Base-by-base conservation (phyloP, 2,113 vertebrate species). In the Gobius niger region DNA sequence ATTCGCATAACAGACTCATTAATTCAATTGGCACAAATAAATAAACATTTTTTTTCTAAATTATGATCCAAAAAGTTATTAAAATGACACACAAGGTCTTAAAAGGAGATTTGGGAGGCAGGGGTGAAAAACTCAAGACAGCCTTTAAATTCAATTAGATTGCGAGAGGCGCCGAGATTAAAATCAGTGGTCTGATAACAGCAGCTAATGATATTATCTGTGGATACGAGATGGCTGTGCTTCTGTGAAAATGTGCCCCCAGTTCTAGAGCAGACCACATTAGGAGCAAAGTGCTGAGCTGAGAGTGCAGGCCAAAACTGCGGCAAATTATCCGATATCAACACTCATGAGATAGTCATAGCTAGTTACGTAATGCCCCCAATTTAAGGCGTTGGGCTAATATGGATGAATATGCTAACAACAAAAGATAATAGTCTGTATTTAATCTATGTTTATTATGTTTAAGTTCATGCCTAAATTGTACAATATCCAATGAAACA, bases 171-270 rank as follows among this genome's bases (percentile, higher is more conserved):
- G 4, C 18, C 67, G 15, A 77, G 65, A 73, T 75, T 42, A 63
- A 59, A 64, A 78, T 76, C 9, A 9, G 7, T 7, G 49, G 19
- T 16, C 62, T 18, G 75, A 85, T 81, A 73, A 68, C 52, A 52
- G 9, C 24, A 68, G 57, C 57, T 68, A 76, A 76, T 65, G 66
- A 76, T 67, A 66, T 77, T 19, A 68, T 73, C 54, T 72, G 51
- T 62, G 18, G 54, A 66, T 40, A 56, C 0, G 7, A 72, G 82
- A 67, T 51, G 41, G 19, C 65, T 7, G 10, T 50, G 57, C 40
- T 62, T 52, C 56, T 24, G 13, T 7, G 14, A 41, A 44, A 54
- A 77, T 76, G 54, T 77, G 65, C 52, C 66, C 72, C 34, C 16
- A 66, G 3, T 60, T 56, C 42, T 63, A 19, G 46, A 67, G 63